phyloP scores from a whole-genome alignment of 2,888 invertebrate genomes.

The Chesias legatella region DNA sequence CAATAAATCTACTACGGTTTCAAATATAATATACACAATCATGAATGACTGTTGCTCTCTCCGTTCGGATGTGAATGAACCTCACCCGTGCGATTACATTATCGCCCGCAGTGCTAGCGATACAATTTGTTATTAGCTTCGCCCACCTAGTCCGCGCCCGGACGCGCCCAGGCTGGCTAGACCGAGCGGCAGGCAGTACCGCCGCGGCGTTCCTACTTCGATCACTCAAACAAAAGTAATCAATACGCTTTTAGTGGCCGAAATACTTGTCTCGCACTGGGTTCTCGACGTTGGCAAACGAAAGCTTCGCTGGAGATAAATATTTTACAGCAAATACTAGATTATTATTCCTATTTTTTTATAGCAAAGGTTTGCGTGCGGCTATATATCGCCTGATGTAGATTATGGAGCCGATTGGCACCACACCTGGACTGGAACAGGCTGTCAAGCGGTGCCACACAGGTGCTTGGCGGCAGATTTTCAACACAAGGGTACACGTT shows the following conservation, averaged over 20 bases:
- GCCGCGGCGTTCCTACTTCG: slow-evolving; percentile 33
- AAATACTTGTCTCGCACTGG: slow-evolving; percentile 41
- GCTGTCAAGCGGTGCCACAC: no score
- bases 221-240: slow-evolving; percentile 52
- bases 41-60: slow-evolving; percentile 38
- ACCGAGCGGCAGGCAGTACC: slow-evolving; percentile 34
- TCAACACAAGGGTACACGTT: no score
- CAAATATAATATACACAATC: slow-evolving; percentile 28
- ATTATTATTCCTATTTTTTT: no score
- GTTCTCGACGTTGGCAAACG: slow-evolving; percentile 34
- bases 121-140: slow-evolving; percentile 38
- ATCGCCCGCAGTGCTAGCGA: slow-evolving; percentile 36
- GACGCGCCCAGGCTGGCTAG: slow-evolving; percentile 38
- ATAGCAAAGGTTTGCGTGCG: no score
- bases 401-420: no score
- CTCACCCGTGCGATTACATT: slow-evolving; percentile 40
- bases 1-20: slow-evolving; percentile 20
- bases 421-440: no score
- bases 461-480: no score
- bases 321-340: slow-evolving; percentile 5
- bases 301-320: slow-evolving; percentile 9
- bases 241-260: slow-evolving; percentile 54
- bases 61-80: slow-evolving; percentile 47
- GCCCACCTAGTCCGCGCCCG: slow-evolving; percentile 40
- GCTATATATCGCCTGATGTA: no score